phyloP scores from a whole-genome alignment of 2,888 invertebrate genomes.

The Sussaba pulchella region DNA sequence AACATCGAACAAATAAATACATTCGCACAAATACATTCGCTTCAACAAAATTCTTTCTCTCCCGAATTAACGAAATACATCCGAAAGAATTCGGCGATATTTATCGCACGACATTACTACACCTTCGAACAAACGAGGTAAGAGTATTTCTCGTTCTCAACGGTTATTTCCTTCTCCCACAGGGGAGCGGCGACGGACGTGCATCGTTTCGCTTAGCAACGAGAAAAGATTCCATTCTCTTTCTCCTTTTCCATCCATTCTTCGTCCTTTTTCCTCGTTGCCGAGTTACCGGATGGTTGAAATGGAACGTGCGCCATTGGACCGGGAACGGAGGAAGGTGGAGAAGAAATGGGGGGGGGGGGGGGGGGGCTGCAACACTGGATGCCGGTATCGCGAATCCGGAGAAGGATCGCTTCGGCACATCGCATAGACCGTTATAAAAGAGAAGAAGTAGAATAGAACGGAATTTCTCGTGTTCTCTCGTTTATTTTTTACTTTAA shows the following conservation, averaged over 20 bases:
- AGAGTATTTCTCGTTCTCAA: constrained; percentile 31
- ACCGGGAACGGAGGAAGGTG: too few species aligned
- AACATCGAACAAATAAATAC: too few species aligned
- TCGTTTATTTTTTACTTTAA: constrained; percentile 39
- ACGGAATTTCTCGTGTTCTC: constrained; percentile 27
- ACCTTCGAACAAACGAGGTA: constrained; percentile 27
- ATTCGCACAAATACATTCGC: too few species aligned
- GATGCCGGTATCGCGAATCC: constrained; percentile 34
- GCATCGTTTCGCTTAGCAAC: constrained; percentile 43
- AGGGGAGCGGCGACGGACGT: constrained; percentile 11
- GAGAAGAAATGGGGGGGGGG: too few species aligned
- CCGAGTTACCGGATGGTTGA: constrained; percentile 14
- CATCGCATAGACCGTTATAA: constrained; percentile 21
- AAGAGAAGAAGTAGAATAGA: constrained; percentile 20
- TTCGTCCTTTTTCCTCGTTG: background rate
- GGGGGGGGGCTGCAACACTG: too few species aligned
- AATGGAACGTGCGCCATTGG: constrained; percentile 32
- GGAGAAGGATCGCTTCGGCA: constrained; percentile 36
- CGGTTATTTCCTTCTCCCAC: constrained; percentile 33
- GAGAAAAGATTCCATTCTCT: constrained; percentile 44
- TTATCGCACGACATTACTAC: constrained; percentile 10
- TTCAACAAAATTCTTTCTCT: too few species aligned
- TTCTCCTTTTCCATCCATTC: constrained; percentile 24
- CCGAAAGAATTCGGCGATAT: constrained; percentile 15
- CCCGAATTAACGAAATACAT: too few species aligned